phyloP scores from a whole-genome alignment of 2,888 invertebrate species.

The Erpobdella octoculata region DNA sequence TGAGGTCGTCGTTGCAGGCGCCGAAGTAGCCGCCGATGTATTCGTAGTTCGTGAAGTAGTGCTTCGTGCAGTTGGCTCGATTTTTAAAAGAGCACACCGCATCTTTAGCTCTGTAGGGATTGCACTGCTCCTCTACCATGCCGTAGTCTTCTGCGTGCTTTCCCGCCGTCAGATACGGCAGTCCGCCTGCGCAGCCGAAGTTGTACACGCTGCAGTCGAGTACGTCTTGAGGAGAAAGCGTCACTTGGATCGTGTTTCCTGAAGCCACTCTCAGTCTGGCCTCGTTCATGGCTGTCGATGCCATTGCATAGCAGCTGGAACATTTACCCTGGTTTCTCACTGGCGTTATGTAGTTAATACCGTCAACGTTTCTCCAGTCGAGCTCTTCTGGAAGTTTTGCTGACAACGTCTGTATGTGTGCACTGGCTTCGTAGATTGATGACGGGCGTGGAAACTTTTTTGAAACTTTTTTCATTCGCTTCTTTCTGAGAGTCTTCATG shows the following conservation, averaged over 20 bases:
- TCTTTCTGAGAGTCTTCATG: too few species aligned
- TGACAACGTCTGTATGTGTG: slow-evolving; percentile 37
- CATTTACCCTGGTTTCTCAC: slow-evolving; percentile 53
- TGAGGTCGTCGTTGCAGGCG: slow-evolving; percentile 54
- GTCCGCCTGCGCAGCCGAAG: slow-evolving; percentile 50
- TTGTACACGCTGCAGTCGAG: too few species aligned
- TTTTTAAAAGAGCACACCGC: slow-evolving; percentile 49
- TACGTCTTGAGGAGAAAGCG: too few species aligned
- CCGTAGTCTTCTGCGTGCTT: slow-evolving; percentile 54
- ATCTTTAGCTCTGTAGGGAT: slow-evolving; percentile 53
- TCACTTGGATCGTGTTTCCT: slow-evolving; percentile 50
- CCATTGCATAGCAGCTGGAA: slow-evolving; percentile 56
- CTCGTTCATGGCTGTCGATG: slow-evolving; percentile 55
- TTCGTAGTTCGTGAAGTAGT: slow-evolving; percentile 52
- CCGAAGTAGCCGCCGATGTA: slow-evolving; percentile 56
- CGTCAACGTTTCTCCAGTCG: slow-evolving; percentile 50
- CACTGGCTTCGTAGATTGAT: slow-evolving; percentile 40
- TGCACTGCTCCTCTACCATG: slow-evolving; percentile 53
- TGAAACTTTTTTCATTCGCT: too few species aligned
- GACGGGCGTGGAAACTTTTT: too few species aligned
- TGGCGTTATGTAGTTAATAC: slow-evolving; percentile 47
- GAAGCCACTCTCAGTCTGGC: slow-evolving; percentile 52
- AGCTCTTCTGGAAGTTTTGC: slow-evolving; percentile 42
- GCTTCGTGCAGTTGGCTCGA: slow-evolving; percentile 46
- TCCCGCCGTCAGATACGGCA: slow-evolving; percentile 49